Base-by-base conservation (phyloP, 1,140 invertebrate genomes). In the Drosophila simulans region DNA sequence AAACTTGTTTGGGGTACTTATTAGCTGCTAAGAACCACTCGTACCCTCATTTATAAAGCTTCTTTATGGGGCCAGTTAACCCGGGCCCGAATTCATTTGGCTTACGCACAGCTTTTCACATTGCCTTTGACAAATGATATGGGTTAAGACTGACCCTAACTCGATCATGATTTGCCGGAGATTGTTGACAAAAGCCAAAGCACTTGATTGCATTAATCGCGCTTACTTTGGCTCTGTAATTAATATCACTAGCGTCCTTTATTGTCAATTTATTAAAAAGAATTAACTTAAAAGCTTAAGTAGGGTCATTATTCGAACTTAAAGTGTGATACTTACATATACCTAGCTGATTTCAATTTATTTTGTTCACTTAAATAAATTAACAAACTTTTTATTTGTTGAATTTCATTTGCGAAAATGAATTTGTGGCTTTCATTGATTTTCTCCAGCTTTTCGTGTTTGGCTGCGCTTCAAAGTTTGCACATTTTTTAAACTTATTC, bases 1-100 rank as follows among this genome's bases (percentile, higher is more conserved):
- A 72, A 60, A 52, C 69, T 73, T 72, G 68, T 72, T 72, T 46
- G 68, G 34, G 55, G 54, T 60, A 60, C 68, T 72, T 72, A 72
- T 72, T 72, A 59, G 31, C 39, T 48, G 40, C 40, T 72, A 60
- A 72, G 46, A 11, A 15, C 22, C 20, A 15, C 56, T 43, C 73
- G 35, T 45, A 74, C 74, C 62, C 57, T 57, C 45, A 69, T 83
- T 79, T 59, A 42, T 60, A 46, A 59, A 35, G 31, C 53, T 54
- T 42, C 7, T 75, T 63, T 70, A 37, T 68, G 35, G 46, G 46
- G 15, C 37, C 27, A 37, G 60, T 42, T 25, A 20, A n/a, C 63
- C 52, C 49, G 8, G 65, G 37, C 52, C 48, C 58, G 13, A 56
- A 83, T 74, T 64, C 59, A 46, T 82, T 65, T 8, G 42, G 64